Base-by-base conservation (phyloP, 2,797 vertebrate species). In the Enteromius viviparus region DNA sequence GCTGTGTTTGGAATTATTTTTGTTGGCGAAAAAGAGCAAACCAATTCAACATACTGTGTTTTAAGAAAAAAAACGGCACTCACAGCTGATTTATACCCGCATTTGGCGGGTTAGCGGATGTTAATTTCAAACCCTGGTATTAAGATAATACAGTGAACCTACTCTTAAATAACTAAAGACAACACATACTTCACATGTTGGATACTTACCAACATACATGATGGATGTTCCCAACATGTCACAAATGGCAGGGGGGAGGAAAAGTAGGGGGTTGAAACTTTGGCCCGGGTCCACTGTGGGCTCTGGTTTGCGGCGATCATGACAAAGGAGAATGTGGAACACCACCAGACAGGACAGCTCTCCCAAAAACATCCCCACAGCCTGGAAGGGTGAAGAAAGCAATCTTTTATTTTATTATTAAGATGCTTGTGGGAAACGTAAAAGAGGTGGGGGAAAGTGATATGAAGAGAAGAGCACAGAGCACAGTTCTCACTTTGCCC, bases 281-380 rank as follows among this genome's bases (percentile, higher is more conserved):
- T 91, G 95, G 0, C 94, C 93, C 0, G 91, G 83, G 32, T 93
- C 94, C 86, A 95, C 60, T 15, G 51, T 92, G 79, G 96, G 94
- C 58, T 94, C 94, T 0, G 95, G 87, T 0, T 88, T 88, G 5
- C 89, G 86, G 15, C 88, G 83, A 83, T 96, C 95, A 7, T 93
- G 88, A 87, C 94, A 96, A 4, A 94, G 87, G 51, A 97, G 89
- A 60, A 98, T 90, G 92, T 96, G 94, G 92, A 98, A 98, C 64
- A 94, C 96, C 0, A 83, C 95, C 1, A 99, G 90, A 85, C 97
- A 98, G 89, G 96, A 95, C 72, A 97, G 92, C 88, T 98, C 97
- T 0, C 97, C 97, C 85, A 98, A 90, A 91, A 99, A 99, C 97
- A 99, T 99, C 2, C 95, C 96, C 87, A 97, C 96, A 0, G 97